Evolutionary conservation across 2,888 invertebrate species (phyloP), one percentile per base, ranked within the genome.

Genomic region (Timandra comae): DNA sequence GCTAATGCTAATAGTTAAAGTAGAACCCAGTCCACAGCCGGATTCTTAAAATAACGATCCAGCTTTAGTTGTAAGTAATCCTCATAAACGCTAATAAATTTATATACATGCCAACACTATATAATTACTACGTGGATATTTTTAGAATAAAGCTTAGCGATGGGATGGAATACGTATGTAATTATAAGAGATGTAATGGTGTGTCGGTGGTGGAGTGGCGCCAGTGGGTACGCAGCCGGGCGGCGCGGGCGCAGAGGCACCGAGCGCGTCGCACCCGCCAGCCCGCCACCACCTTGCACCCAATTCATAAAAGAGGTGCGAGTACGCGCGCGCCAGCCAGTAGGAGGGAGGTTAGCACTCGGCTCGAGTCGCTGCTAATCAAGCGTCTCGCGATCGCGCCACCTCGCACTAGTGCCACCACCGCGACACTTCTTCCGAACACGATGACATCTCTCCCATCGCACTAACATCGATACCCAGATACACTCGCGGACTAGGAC

Each of bases 261-360:
- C 9, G 8, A 5, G 8, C 22, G 22, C 13, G 27, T 29, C 11
- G 23, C 23, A 24, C 12, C 16, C 19, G 33, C 33, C 20, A 9
- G 13, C 13, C 7, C 13, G 5, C 8, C 27, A 10, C n/a, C 20
- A 29, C 19, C 19, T 31, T 29, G 24, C 35, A 27, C 24, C 41
- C 33, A 36, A 33, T 39, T 44, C 34, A 45, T 50, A 53, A 52
- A 55, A 52, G 46, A 38, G 36, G 32, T 35, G 32, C 32, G 32
- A 35, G 39, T 41, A 62, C 63, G 63, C 71, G 70, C 72, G 71
- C 74, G 72, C 63, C 65, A 51, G 63, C 69, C 73, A 78, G 79
- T 82, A 68, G 63, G 61, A 65, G 63, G 67, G 62, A 65, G 69
- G 70, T 63, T 63, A 56, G 69, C 70, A 68, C 62, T 71, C 68